Evolutionary conservation across 2,888 invertebrate genomes (phyloP).

Genomic region (Scaptomyza caliginosa): DNA sequence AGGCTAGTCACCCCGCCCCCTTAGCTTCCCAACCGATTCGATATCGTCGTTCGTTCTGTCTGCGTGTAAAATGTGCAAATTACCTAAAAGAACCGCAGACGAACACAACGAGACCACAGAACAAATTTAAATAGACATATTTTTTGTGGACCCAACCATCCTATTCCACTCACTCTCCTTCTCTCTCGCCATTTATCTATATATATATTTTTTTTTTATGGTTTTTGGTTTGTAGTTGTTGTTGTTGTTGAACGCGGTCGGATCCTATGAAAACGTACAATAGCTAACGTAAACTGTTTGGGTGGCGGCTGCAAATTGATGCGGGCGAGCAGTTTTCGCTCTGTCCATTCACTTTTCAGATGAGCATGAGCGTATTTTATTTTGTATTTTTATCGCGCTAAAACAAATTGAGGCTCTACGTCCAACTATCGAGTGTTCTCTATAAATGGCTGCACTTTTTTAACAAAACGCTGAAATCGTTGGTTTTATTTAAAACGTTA

Average conservation of each 20-base stretch:
- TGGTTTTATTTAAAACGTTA: conserved; percentile 1
- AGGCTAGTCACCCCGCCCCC: conserved; percentile 1
- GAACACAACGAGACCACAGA: conserved; percentile 81
- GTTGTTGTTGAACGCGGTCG: conserved; percentile 46
- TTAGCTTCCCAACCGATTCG: conserved; percentile 20
- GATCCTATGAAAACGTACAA: conserved; percentile 58
- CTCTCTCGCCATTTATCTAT: background rate
- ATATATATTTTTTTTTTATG: conserved; percentile 50
- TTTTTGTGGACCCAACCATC: conserved; percentile 62
- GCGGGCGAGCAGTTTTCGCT: conserved; percentile 38
- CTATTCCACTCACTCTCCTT: background rate
- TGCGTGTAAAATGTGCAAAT: conserved; percentile 80
- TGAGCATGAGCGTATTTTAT: conserved; percentile 62
- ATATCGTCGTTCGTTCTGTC: conserved; percentile 50
- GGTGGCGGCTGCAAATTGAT: conserved; percentile 68
- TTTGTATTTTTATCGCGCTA: conserved; percentile 76
- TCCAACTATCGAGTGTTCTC: conserved; percentile 35
- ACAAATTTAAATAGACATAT: conserved; percentile 79
- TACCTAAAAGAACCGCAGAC: conserved; percentile 81
- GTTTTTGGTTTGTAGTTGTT: conserved; percentile 58
- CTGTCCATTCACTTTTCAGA: conserved; percentile 20
- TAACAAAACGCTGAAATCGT: conserved; percentile 1
- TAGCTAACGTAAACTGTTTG: conserved; percentile 74
- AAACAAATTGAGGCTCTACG: conserved; percentile 74
- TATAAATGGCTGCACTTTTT: conserved; percentile 31